Evolutionary conservation across 2,113 vertebrate genomes (phyloP), one percentile per base, ranked within the genome.

Genomic region (Daboia siamensis): DNA sequence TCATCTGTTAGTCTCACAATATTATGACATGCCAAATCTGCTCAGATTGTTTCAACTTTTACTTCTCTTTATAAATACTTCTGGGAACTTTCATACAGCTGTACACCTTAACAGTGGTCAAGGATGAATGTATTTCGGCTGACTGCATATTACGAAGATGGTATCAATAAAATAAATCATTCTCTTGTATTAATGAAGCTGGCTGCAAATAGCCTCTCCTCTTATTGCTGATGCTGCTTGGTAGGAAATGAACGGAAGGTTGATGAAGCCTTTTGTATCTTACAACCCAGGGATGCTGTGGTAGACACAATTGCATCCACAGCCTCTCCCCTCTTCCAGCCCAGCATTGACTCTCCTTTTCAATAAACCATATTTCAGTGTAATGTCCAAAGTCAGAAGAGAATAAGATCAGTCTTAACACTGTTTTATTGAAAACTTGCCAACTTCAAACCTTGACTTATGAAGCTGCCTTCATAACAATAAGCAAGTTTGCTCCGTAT

Each of bases 1-100:
- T 93, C 48, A 55, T 91, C 88, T 85, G 85, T 87, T 61, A 85
- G 24, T 86, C 55, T 89, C 52, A 89, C 46, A 64, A 59, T 59
- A 44, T 89, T 91, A 61, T 93, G 87, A 86, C 87, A 91, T 89
- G 26, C 46, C 85, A 93, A 89, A 89, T 93, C 64, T 64, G 23
- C 84, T 85, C 74, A 46, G 26, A 56, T 61, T 64, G 86, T 88
- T 91, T 39, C 55, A 29, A 46, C 52, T 93, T 88, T 88, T 52
- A 88, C 15, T 11, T 59, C 88, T 48, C 23, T 89, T 88, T 88
- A 61, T 91, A 88, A 88, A 88, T 85, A 91, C 84, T 89, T 85
- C 90, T 21, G 1, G 11, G 26, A 54, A 88, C 44, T 88, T 92
- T 91, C 51, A 90, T 26, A 56, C 23, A 52, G 26, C 21, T 85